phyloP scores from a whole-genome alignment of 2,797 vertebrate species.

The Pseudochirops cupreus region DNA sequence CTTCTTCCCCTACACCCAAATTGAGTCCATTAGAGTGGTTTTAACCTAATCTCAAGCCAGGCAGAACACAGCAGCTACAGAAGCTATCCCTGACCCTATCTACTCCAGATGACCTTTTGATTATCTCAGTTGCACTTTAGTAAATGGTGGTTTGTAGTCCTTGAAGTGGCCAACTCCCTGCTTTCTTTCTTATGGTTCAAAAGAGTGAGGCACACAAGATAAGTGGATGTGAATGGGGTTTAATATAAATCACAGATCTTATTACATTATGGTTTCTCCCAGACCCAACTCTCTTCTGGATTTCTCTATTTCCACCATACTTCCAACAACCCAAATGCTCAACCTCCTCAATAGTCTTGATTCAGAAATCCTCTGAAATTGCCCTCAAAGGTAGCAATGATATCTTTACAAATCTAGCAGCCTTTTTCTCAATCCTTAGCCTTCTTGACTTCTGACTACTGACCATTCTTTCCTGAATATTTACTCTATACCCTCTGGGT shows the following conservation, averaged over 20 bases:
- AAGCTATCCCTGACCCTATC: not conserved
- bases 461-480: not conserved
- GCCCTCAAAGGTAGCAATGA: not conserved
- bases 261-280: not conserved
- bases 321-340: not conserved
- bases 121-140: not conserved
- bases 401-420: not conserved
- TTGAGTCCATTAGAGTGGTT: not conserved
- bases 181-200: not conserved
- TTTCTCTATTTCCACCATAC: not conserved
- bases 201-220: not conserved
- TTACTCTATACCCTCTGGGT: not conserved
- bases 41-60: not conserved
- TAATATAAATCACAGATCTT: not conserved
- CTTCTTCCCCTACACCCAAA: not conserved
- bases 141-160: not conserved
- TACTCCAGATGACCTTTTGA: not conserved
- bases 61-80: not conserved
- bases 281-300: not conserved
- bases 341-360: not conserved
- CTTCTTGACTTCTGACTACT: not conserved
- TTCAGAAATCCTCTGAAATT: not conserved
- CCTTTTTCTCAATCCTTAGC: not conserved
- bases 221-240: not conserved
- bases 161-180: not conserved